Base-by-base conservation (phyloP, 2,113 vertebrate species). In the Alethe diademata region DNA sequence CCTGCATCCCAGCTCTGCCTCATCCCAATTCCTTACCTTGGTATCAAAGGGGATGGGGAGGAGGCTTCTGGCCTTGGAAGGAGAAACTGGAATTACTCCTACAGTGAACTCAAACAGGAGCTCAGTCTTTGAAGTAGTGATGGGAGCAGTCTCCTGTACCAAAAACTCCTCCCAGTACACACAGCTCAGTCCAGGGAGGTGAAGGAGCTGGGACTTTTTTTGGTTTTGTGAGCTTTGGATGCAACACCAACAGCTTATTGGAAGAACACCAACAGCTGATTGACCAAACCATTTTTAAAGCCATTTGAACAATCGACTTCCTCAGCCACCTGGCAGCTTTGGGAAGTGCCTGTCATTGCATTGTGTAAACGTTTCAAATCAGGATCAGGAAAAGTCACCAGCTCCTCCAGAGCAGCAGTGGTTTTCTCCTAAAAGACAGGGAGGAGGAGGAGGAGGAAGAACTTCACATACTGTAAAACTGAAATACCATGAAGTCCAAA, bases 121-220 rank as follows among this genome's bases (percentile, higher is more conserved):
- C 12, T 40, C 1, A 2, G 26, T 18, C 11, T 85, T 51, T 19
- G 16, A 47, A 78, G 7, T 1, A 45, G 11, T 0, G 0, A 33
- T 47, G 29, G 33, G 36, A 80, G 42, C 31, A 31, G 19, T 16
- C 8, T 57, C 35, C 31, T 36, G 19, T 5, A 31, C 28, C 29
- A 26, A n/a, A 51, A 76, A 8, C 6, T 14, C 9, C 4, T 45
- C 42, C n/a, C 38, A 58, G 60, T 36, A 78, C 23, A 28, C 2
- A 6, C 40, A 78, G 22, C 33, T 26, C 1, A 6, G 2, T 48
- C 17, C 0, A 3, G 17, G 47, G 28, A 62, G 15, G 12, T 12
- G 82, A 19, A 31, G 56, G 42, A 71, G 6, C 42, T 54, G 22
- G 8, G 17, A 67, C 3, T 23, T 35, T 10, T 16, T n/a, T 72